Base-by-base conservation (phyloP, 2,797 vertebrate genomes). In the Thaleichthys pacificus region DNA sequence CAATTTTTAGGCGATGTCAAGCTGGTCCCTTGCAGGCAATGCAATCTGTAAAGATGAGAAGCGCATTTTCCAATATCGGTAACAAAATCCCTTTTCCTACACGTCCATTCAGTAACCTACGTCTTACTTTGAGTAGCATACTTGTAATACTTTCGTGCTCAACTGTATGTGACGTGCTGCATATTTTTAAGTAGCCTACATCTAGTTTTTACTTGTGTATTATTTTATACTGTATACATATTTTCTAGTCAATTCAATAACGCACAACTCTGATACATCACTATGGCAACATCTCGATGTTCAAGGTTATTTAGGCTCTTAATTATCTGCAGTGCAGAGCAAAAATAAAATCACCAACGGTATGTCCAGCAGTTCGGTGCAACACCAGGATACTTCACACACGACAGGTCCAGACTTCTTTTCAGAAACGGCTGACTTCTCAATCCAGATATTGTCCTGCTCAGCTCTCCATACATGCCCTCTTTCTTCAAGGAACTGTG, bases 1-100 rank as follows among this genome's bases (percentile, higher is more conserved):
- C 58, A 61, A 61, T 66, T 17, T 30, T 61, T 57, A 32, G 35
- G 64, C 60, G 21, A 24, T 26, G 24, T 61, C 56, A 61, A 51
- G 14, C 7, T 12, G 24, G 11, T 51, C 30, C 32, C 12, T 21
- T 57, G 51, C 42, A 49, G 26, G 17, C 19, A 57, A 12, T 58
- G 56, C 30, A 58, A 67, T 66, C 71, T 73, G 38, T 73, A 68
- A 73, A 42, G 12, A 3, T 26, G n/a, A 60, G 35, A 56, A 19
- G 51, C 6, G 19, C 51, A 17, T 56, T n/a, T 6, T 3, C 19
- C 51, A 6, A 56, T 11, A 4, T 17, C 51, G 4, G 51, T 17
- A 1, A 56, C 15, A 56, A 56, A 56, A n/a, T 15, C 17, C 0
- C 8, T 56, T 54, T n/a, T n/a, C 51, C 17, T 19, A 17, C 42